phyloP scores from a whole-genome alignment of 2,797 vertebrate genomes.

The Glossophaga mutica region DNA sequence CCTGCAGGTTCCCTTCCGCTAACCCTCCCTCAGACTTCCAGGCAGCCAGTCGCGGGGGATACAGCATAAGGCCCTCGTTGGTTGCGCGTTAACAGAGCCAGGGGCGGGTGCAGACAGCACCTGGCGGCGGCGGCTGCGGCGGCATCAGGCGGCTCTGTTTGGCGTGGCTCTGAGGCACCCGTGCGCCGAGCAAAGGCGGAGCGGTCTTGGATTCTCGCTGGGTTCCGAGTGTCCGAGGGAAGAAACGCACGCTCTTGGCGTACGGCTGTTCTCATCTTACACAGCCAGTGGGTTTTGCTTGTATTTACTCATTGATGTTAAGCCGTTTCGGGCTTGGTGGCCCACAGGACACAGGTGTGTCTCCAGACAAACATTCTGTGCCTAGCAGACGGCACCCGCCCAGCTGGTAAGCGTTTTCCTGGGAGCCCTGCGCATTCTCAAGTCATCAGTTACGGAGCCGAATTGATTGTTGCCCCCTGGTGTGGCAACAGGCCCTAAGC shows the following conservation, averaged over 20 bases:
- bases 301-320: conserved; percentile 67
- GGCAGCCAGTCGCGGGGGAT: conserved; percentile 69
- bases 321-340: conserved; percentile 23
- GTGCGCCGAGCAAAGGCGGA: conserved; percentile 25
- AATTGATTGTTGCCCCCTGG: background rate
- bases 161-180: conserved; percentile 47
- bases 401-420: conserved; percentile 63
- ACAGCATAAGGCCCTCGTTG: conserved; percentile 81
- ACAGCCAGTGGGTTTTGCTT: conserved; percentile 50
- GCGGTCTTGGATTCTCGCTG: conserved; percentile 18
- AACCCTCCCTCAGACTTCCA: conserved; percentile 75
- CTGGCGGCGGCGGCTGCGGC: conserved; percentile 74
- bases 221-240: background rate
- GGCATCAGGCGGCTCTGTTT: conserved; percentile 64
- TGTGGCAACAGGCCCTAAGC: conserved; percentile 43
- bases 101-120: conserved; percentile 79
- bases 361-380: conserved; percentile 53
- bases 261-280: conserved; percentile 50
- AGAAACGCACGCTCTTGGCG: background rate
- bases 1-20: conserved; percentile 73
- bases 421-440: conserved; percentile 63
- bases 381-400: conserved; percentile 40
- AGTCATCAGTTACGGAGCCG: conserved; percentile 59
- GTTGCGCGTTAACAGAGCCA: conserved; percentile 81
- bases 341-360: conserved; percentile 64